A percentile compares a stretch with the other conserved stretches of the same genome.
These are phyloP conservation scores for Galemys pyrenaicus DNA, from an alignment of 2,113 vertebrate species.

Conservation along the genomic window DNA sequence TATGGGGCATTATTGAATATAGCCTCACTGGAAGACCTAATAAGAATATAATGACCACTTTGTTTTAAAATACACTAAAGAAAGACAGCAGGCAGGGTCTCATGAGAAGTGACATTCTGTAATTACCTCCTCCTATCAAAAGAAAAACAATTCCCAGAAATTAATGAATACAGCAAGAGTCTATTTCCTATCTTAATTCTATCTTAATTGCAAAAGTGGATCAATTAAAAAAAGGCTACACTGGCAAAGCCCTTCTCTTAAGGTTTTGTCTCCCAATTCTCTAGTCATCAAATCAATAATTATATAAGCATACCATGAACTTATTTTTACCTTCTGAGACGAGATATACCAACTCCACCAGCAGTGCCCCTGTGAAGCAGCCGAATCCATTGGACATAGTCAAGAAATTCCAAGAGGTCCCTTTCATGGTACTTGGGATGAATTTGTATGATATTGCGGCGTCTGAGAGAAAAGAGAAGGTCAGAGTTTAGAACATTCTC, in stretches of 20 bases:
- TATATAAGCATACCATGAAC: neutral
- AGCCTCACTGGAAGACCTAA: slow-evolving; percentile 7
- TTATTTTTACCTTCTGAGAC: slow-evolving; percentile 90
- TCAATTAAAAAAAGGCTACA: slow-evolving; percentile 80
- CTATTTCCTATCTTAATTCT: slow-evolving; percentile 85
- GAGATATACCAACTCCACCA: slow-evolving; percentile 88
- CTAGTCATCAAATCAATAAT: slow-evolving; percentile 69
- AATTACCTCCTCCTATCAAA: slow-evolving; percentile 84
- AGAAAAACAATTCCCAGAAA: slow-evolving; percentile 84
- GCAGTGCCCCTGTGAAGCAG: slow-evolving; percentile 91
- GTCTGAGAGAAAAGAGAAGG: slow-evolving; percentile 81
- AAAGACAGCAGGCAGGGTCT: slow-evolving; percentile 63
- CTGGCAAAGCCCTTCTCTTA: slow-evolving; percentile 74
- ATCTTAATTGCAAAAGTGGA: slow-evolving; percentile 87
- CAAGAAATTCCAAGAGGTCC: slow-evolving; percentile 90
- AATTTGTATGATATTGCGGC: slow-evolving; percentile 89
- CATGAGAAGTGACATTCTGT: slow-evolving; percentile 78
- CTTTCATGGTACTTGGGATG: slow-evolving; percentile 89
- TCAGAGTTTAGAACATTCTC: neutral
- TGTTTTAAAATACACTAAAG: slow-evolving; percentile 56
- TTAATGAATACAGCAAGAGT: slow-evolving; percentile 83
- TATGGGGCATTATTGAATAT: slow-evolving; percentile 4
- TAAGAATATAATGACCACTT: slow-evolving; percentile 40
- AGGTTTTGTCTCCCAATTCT: slow-evolving; percentile 75
- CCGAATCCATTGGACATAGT: slow-evolving; percentile 92